These are phyloP conservation scores for Perccottus glenii DNA, from an alignment of 2,113 vertebrate genomes.

Conservation along the genomic window DNA sequence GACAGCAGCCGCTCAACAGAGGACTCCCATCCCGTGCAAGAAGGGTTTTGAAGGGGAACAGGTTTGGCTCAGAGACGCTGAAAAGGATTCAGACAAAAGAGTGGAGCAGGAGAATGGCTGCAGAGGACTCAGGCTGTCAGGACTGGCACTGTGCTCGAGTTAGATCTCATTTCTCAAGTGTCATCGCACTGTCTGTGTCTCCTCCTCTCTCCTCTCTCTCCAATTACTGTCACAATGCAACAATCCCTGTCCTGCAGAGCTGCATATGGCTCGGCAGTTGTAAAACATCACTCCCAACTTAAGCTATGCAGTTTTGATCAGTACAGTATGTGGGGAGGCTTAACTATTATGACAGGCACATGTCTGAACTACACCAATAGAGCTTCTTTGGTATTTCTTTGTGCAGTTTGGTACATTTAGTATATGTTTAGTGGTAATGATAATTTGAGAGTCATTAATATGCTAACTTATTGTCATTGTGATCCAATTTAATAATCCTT, in stretches of 20 bases:
- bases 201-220: constrained; percentile 70
- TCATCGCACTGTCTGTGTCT: constrained; percentile 69
- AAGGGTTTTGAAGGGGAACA: constrained; percentile 72
- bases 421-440: too few species aligned
- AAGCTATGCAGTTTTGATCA: constrained; percentile 44
- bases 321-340: constrained; percentile 54
- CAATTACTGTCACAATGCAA: constrained; percentile 66
- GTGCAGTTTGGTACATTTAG: not conserved
- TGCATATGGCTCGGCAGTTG: constrained; percentile 55
- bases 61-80: constrained; percentile 61
- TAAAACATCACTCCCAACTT: constrained; percentile 41
- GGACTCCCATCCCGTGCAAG: constrained; percentile 56
- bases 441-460: too few species aligned
- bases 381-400: too few species aligned
- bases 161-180: constrained; percentile 79
- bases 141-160: constrained; percentile 72
- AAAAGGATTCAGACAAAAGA: constrained; percentile 63
- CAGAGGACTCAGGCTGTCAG: constrained; percentile 73
- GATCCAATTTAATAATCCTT: too few species aligned
- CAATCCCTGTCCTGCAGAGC: constrained; percentile 57
- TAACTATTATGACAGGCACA: constrained; percentile 25
- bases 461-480: too few species aligned
- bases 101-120: constrained; percentile 61
- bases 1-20: constrained; percentile 70
- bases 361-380: constrained; percentile 10